Evolutionary conservation across 1,140 invertebrate genomes (phyloP), one percentile per base, ranked within the genome.

Genomic region (Rhyacophila brunnea): DNA sequence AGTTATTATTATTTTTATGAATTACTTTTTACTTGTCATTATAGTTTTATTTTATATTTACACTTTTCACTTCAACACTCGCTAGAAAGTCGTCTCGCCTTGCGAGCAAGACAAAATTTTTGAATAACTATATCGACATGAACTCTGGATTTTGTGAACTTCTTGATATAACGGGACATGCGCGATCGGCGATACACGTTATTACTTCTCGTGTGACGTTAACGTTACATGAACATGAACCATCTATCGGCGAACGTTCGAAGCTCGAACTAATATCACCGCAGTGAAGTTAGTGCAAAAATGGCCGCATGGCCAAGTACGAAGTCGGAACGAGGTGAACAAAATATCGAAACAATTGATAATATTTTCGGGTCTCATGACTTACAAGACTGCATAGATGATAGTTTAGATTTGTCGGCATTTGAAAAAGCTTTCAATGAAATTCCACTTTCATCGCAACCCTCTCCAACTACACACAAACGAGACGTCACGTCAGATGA

Each of bases 341-440:
- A 19, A 40, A 49, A 60, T 40, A 35, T 50, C 20, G 42, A 50
- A 18, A 70, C 68, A 56, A 74, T 79, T 56, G 70, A 75, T 46
- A 74, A 68, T 62, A 76, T 81, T 53, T 70, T 79, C 15, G 72
- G 77, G 51, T 77, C 74, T 2, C 77, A 79, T 60, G 81, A 83
- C 68, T 68, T 83, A 36, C 79, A 82, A 63, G 79, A 83, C 67
- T 83, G 76, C 56, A 67, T 83, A 11, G 79, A 82, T 58, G 81
- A 84, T 43, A 81, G 75, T 62, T 71, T 83, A 34, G 81, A 83
- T 66, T 63, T 81, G 44, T 71, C 78, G 4, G 74, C 69, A 61
- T 82, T 83, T 58, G 73, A 72, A 40, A 78, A 73, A 64, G 76
- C 79, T 52, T 82, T 80, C 58, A 75, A 80, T 50, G 75, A 80